Evolutionary conservation across 1,140 invertebrate genomes (phyloP).

Genomic region (Oreohelix idahoensis): DNA sequence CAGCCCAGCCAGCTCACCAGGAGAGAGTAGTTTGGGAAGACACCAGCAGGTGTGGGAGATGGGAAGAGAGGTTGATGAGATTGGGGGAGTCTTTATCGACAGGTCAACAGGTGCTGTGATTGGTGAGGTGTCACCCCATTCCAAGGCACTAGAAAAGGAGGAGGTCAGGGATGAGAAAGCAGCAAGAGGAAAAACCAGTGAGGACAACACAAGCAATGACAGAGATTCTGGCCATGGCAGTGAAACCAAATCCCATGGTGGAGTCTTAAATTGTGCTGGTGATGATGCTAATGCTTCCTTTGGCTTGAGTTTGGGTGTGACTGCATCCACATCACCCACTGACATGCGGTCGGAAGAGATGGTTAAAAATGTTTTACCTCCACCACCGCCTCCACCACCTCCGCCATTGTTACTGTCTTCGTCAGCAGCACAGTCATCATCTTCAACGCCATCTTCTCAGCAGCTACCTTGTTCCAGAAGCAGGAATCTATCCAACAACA

Average conservation of each 20-base stretch:
- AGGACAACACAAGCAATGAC: neutral
- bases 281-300: neutral
- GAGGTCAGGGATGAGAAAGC: neutral
- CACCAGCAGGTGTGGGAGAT: constrained; percentile 13
- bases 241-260: constrained; percentile 32
- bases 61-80: constrained; percentile 27
- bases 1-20: constrained; percentile 25
- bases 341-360: neutral
- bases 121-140: neutral
- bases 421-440: neutral
- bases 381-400: neutral
- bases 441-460: constrained; percentile 22
- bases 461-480: constrained; percentile 30
- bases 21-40: neutral
- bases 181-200: neutral
- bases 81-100: constrained; percentile 28
- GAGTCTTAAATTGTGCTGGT: neutral
- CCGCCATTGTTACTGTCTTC: constrained; percentile 4
- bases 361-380: neutral
- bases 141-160: neutral
- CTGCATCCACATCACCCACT: neutral
- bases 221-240: constrained; percentile 38
- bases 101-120: constrained; percentile 27
- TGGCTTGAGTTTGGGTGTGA: neutral
- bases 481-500: constrained; percentile 26